Percentiles rank a stretch among this genome's conserved stretches.
These are phyloP conservation scores for Philypnodon macrostomus DNA, from an alignment of 2,797 vertebrate species.

Conservation along the genomic window DNA sequence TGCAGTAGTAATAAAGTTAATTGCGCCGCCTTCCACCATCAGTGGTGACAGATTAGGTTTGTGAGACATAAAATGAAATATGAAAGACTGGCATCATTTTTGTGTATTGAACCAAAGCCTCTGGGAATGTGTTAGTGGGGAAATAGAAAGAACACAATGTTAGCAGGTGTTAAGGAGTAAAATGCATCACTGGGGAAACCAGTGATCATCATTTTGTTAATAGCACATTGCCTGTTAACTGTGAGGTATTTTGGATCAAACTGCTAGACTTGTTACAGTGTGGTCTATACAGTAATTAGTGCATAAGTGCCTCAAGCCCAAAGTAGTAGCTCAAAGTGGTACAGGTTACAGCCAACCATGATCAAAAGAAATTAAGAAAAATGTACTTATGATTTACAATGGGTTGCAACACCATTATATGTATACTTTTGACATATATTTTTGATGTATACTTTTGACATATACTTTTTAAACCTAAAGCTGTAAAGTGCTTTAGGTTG, in stretches of 20 bases:
- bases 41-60: slow-evolving; percentile 48
- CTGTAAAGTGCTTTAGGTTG: too few species aligned
- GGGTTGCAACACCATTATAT: too few species aligned
- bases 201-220: slow-evolving; percentile 15
- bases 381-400: too few species aligned
- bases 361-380: too few species aligned
- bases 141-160: background rate
- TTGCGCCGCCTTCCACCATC: slow-evolving; percentile 43
- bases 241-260: slow-evolving; percentile 30
- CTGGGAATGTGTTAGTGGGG: background rate
- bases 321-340: too few species aligned
- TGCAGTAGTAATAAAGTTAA: slow-evolving; percentile 50
- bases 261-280: slow-evolving; percentile 39
- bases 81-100: slow-evolving; percentile 7
- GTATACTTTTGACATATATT: too few species aligned
- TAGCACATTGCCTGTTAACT: slow-evolving; percentile 35
- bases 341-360: too few species aligned
- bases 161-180: slow-evolving; percentile 6
- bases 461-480: too few species aligned
- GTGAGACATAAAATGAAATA: slow-evolving; percentile 21
- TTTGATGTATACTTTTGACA: too few species aligned
- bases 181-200: background rate
- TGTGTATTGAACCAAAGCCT: slow-evolving; percentile 2
- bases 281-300: too few species aligned
- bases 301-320: too few species aligned